Evolutionary conservation across 2,113 vertebrate genomes (phyloP).

Genomic region (Barnardius zonarius): DNA sequence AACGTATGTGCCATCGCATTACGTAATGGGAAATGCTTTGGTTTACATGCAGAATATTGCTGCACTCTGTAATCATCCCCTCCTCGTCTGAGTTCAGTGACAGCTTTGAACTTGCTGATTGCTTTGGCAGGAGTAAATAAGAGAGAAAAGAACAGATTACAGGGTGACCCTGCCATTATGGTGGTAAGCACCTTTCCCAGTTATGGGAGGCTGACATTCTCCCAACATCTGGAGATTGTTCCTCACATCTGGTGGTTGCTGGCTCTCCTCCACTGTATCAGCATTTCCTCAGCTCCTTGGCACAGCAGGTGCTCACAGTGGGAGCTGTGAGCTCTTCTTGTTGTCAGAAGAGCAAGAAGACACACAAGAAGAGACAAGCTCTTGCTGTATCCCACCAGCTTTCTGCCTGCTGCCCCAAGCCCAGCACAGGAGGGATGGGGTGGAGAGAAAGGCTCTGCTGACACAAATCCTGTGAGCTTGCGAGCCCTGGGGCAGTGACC

Average conservation of each 20-base stretch:
- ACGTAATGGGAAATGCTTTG: conserved; percentile 19
- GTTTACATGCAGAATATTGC: neutral
- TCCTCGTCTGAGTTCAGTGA: neutral
- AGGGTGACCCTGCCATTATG: neutral
- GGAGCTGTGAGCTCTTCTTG: neutral
- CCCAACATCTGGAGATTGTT: neutral
- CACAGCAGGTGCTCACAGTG: neutral
- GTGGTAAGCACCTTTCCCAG: neutral
- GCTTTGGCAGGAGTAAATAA: conserved; percentile 8
- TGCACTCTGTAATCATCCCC: neutral
- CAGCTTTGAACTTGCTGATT: conserved; percentile 29
- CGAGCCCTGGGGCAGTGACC: neutral
- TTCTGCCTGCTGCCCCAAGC: neutral
- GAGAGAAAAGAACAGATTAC: neutral
- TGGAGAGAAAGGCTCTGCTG: neutral
- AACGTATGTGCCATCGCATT: neutral
- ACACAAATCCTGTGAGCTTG: neutral
- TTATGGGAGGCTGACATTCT: neutral
- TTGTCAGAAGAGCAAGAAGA: neutral
- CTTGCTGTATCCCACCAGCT: neutral
- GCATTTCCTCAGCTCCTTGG: neutral
- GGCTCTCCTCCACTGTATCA: neutral
- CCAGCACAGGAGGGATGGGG: neutral
- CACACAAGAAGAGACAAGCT: neutral
- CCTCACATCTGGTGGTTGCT: neutral